Evolutionary conservation across 2,797 vertebrate genomes (phyloP), one percentile per base, ranked within the genome.

Genomic region (Platyrinchus mystaceus): DNA sequence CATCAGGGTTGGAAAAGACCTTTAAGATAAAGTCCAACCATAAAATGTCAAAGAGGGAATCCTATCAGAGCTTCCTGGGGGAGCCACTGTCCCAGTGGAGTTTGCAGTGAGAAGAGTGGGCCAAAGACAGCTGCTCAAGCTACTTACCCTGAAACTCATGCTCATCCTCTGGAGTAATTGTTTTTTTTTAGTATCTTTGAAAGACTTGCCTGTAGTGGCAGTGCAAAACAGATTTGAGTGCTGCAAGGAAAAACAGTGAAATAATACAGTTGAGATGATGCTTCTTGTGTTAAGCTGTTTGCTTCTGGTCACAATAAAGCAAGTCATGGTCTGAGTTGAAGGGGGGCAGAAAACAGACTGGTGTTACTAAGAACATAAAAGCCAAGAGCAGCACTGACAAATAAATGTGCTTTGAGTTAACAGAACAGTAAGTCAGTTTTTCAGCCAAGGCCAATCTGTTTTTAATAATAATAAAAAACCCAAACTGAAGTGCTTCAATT

Each of bases 381-480:
- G 41, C 46, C 17, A 34, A 83, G 69, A 86, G 46, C 56, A 92
- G 49, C 69, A 71, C 21, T 44, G 60, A 46, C 55, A 77, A 76
- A 89, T 71, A 80, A 75, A 77, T 26, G 10, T 89, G 75, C 89
- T 82, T 92, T 88, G 28, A 80, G 37, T 94, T 94, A 92, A 89
- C 37, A 47, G 55, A 91, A 69, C 47, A 77, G 60, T 62, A 82
- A 90, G 47, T 76, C 41, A 37, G 22, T 83, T 92, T 76, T 83
- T 64, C 56, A 89, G 41, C 71, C 75, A 80, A 87, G 46, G 49
- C 64, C 19, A 53, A 39, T 62, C 46, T 81, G 90, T 1, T 95
- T 78, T 75, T 76, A 91, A 89, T 93, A 74, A 74, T 52, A 84
- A 78, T 58, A 36, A 80, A 77, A 44, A 32, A 28, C 41, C 39